A percentile compares a stretch with the other conserved stretches of the same genome.
phyloP scores from a whole-genome alignment of 2,797 vertebrate genomes.

The Chiroxiphia lanceolata region DNA sequence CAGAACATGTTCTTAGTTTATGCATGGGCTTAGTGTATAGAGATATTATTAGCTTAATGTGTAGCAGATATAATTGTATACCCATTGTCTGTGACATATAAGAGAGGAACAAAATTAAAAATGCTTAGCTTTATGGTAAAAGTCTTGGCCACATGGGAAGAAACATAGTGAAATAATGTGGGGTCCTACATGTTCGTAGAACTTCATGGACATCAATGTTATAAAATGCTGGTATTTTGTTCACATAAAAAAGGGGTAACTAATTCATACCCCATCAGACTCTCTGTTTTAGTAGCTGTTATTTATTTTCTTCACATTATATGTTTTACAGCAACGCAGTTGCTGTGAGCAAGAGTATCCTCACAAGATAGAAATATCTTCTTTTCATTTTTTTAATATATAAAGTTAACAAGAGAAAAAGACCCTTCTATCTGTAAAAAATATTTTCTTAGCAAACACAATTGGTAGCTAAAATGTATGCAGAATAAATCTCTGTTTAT shows the following conservation, averaged over 20 bases:
- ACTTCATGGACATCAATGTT: background rate
- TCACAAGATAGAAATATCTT: background rate
- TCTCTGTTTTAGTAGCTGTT: background rate
- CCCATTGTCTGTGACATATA: background rate
- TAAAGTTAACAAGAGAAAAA: background rate
- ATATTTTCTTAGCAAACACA: background rate
- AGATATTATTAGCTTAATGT: background rate
- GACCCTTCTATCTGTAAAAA: background rate
- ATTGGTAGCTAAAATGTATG: background rate
- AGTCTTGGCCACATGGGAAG: background rate
- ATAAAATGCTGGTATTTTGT: background rate
- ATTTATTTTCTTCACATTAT: background rate
- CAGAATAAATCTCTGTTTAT: background rate
- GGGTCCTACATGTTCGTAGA: background rate
- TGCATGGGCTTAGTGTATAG: background rate
- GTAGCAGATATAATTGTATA: background rate
- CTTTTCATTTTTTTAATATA: background rate
- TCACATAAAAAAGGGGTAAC: background rate
- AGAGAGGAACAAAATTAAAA: background rate
- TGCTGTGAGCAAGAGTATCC: background rate
- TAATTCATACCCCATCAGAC: background rate
- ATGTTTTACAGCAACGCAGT: background rate
- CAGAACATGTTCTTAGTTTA: background rate
- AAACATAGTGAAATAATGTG: background rate
- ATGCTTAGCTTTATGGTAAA: background rate